Evolutionary conservation across 2,797 vertebrate species (phyloP), one percentile per base, ranked within the genome.

Genomic region (Crocidura indochinensis): DNA sequence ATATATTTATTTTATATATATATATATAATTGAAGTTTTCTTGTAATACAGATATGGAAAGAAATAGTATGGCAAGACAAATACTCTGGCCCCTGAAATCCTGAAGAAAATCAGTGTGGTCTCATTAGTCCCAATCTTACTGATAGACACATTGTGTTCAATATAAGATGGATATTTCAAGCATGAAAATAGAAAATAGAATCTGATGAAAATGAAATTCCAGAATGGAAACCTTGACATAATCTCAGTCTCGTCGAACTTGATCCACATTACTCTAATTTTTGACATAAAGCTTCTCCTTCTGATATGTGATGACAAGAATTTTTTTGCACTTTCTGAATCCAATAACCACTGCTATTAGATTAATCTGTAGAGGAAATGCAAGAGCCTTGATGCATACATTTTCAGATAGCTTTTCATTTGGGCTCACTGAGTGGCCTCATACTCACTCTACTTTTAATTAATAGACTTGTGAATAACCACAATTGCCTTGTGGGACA

Each of bases 381-480:
- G 24, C 20, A 24, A n/a, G 12, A 0, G 29, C 14, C 44, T 27
- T 4, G 1, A 6, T 1, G 24, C 27, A 5, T 27, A 24, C 51
- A 6, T 29, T 96, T 94, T 89, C 94, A 95, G 87, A 27, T 2
- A 64, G 95, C 96, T 97, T 96, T 84, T 64, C 75, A 79, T 96
- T 97, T 96, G 96, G 88, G 88, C 95, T 95, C 95, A 95, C 94
- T 93, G 95, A 97, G 95, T 89, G 93, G 89, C 96, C 95, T 94
- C 96, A 96, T 96, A 96, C 94, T 96, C 87, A 65, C 97, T 98
- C 97, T 97, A 95, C 95, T 97, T 97, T 97, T 98, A 98, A 98
- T 97, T 98, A 98, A 97, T 97, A 97, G 97, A 97, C 96, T 97
- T 97, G 97, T 97, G 97, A 98, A 97, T 96, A 97, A 97, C 97